A percentile compares a stretch with the other conserved stretches of the same genome.
phyloP scores from a whole-genome alignment of 2,113 vertebrate species.

The Grallaria varia region DNA sequence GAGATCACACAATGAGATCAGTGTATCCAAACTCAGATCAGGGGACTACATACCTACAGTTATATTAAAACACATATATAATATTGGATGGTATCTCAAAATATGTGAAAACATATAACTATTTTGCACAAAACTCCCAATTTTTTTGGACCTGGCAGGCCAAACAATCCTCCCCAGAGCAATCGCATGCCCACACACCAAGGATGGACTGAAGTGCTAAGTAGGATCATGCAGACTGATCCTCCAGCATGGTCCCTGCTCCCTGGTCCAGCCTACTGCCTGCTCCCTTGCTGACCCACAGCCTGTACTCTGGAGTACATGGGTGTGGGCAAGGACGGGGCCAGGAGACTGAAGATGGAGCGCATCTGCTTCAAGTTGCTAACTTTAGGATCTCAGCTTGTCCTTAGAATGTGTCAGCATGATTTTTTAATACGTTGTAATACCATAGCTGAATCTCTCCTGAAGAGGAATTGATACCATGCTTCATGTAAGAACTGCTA shows the following conservation, averaged over 20 bases:
- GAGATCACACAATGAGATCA: neutral
- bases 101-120: neutral
- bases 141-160: neutral
- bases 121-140: neutral
- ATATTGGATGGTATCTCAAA: neutral
- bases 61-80: neutral
- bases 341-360: neutral
- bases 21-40: neutral
- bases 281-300: neutral
- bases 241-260: neutral
- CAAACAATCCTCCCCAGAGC: no score
- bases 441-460: neutral
- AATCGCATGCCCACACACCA: neutral
- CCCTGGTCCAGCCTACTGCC: neutral
- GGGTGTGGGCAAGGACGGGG: rapidly evolving
- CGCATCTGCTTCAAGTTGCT: neutral
- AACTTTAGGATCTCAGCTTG: neutral
- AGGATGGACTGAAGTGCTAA: neutral
- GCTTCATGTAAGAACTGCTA: neutral
- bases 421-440: neutral
- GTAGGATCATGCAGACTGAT: neutral
- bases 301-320: neutral
- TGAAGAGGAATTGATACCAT: neutral
- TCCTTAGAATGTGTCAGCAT: rapidly evolving
- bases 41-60: neutral